Base-by-base conservation (phyloP, 2,113 vertebrate genomes). In the Charina bottae region DNA sequence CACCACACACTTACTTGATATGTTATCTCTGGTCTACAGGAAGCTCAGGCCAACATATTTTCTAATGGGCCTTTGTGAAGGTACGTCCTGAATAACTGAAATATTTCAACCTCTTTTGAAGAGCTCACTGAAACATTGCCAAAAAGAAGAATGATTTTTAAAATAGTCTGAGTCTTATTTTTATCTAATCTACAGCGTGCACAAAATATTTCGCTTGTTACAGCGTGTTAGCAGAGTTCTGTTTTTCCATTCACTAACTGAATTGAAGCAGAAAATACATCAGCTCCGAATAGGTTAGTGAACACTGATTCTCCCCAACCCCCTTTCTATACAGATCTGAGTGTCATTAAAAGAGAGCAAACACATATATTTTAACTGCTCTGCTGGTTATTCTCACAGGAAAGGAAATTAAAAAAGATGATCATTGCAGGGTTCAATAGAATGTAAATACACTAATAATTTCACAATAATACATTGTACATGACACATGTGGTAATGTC, bases 381-480 rank as follows among this genome's bases (percentile, higher is more conserved):
- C 59, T 90, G 56, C 89, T 91, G 90, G 96, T 94, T 89, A 90
- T 87, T 93, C 94, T 96, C 92, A 87, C 28, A 0, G 85, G 92
- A 96, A 64, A 96, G 56, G 21, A 94, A 93, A 95, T 91, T 90
- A 85, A 94, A 95, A 95, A 88, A 85, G 72, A 90, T 87, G 0
- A 92, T 92, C 62, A 87, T 58, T 85, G 33, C 90, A 91, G 94
- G 84, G 90, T 93, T 95, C 93, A 93, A 94, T 93, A 94, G 88
- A 93, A 93, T 93, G 54, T 89, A 96, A 94, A 96, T 90, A 94
- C 86, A 90, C 46, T 89, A 95, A 93, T 94, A 89, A 93, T 95
- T 96, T 94, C 64, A 90, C 90, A 97, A 93, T 93, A 89, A 90
- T 89, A 83, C 62, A 88, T 9, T 93, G 92, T 89, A 90, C 46